Conservation (phyloP, 2,888 invertebrate species). For the Acleris sparsana region DNA sequence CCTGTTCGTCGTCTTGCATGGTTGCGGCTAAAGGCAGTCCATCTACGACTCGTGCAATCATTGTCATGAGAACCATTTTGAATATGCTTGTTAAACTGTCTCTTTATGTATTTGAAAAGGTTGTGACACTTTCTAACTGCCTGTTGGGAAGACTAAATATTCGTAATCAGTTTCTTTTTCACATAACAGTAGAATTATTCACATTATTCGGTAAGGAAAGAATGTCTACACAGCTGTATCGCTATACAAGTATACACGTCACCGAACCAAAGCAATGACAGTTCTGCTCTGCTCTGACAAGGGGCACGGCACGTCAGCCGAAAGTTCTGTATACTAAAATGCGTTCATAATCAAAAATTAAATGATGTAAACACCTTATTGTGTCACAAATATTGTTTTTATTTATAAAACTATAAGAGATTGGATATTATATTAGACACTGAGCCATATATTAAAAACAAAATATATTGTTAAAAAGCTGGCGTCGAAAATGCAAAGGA, state of each 20-base stretch:
- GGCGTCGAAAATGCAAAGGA: no score
- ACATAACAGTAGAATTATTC: constrained; percentile 62
- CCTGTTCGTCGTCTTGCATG: constrained; percentile 99
- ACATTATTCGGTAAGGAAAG: constrained; percentile 61
- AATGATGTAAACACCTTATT: no score
- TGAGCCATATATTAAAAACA: no score
- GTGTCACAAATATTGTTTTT: no score
- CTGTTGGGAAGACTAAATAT: constrained; percentile 44
- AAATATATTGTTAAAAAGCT: no score
- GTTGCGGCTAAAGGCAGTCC: constrained; percentile 97
- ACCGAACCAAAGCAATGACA: constrained; percentile 15
- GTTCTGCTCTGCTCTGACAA: constrained; percentile 45
- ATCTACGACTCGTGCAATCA: constrained; percentile 98
- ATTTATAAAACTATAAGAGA: no score
- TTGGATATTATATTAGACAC: no score
- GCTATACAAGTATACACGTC: constrained; percentile 66
- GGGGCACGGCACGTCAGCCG: constrained; percentile 71
- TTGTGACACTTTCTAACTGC: constrained; percentile 11
- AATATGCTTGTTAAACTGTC: constrained; percentile 43
- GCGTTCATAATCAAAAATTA: constrained; percentile 9
- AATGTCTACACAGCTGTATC: constrained; percentile 54
- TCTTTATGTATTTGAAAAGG: constrained; percentile 3
- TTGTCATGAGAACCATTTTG: constrained; percentile 97
- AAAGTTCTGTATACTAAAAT: constrained; percentile 1
- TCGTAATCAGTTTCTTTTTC: constrained; percentile 42